Conservation (phyloP, 1,140 invertebrate genomes). For the Acromyrmex echinatior region DNA sequence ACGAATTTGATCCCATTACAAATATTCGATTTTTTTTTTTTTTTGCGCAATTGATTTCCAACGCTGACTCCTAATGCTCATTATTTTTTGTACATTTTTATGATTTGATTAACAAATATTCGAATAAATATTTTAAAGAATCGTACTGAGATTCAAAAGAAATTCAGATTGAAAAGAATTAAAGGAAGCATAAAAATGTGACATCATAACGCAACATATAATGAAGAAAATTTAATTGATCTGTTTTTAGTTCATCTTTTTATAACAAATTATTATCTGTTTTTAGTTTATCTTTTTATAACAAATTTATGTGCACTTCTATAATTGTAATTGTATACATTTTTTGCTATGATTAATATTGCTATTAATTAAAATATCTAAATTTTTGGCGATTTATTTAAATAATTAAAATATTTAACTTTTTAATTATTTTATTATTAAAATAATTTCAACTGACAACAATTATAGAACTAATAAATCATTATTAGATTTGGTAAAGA, state of each 20-base stretch:
- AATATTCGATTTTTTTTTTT: not conserved
- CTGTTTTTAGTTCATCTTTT: not conserved
- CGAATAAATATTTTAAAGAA: conserved; percentile 22
- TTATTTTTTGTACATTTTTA: too few species aligned
- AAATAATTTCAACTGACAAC: not conserved
- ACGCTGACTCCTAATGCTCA: too few species aligned
- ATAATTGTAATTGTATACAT: not conserved
- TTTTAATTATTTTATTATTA: too few species aligned
- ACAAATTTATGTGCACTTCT: conserved; percentile 4
- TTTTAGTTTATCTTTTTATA: not conserved
- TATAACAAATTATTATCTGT: not conserved
- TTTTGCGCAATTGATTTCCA: too few species aligned
- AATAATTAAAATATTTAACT: conserved; percentile 12
- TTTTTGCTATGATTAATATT: not conserved
- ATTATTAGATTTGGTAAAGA: not conserved
- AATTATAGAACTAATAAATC: not conserved
- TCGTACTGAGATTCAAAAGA: not conserved
- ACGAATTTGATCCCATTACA: not conserved
- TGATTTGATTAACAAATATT: not conserved
- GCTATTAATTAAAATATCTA: not conserved
- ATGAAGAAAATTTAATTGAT: not conserved
- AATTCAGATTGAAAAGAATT: not conserved
- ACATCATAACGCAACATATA: not conserved
- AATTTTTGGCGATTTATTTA: not conserved
- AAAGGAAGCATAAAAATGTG: not conserved